These are phyloP conservation scores for Zoanthus sansibaricus DNA, from an alignment of 92 coral and sea anemone species.

Conservation along the genomic window DNA sequence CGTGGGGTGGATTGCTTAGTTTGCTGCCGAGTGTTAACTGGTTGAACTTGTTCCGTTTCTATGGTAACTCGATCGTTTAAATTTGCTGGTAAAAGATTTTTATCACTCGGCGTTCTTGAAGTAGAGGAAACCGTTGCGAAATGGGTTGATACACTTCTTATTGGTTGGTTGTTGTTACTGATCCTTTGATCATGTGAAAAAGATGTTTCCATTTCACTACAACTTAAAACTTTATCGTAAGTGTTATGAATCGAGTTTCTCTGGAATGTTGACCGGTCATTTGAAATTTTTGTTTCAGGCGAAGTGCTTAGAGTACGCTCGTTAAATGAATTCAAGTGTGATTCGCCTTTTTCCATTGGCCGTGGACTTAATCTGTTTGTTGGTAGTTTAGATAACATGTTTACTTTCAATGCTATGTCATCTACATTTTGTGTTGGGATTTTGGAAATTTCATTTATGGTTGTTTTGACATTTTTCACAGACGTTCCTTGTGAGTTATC, in stretches of 20 bases:
- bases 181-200: not conserved
- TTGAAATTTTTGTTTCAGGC: not conserved
- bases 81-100: not conserved
- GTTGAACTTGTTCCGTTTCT: not conserved
- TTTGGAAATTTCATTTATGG: not conserved
- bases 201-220: not conserved
- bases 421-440: not conserved
- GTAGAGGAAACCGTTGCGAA: not conserved
- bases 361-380: not conserved
- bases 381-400: slow-evolving; percentile 4
- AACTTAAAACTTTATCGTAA: not conserved
- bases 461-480: not conserved
- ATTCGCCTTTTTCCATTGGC: too few relatives aligned
- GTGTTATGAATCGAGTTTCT: not conserved
- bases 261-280: not conserved
- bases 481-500: not conserved
- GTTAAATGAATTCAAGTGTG: not conserved
- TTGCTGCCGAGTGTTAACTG: not conserved
- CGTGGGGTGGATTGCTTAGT: not conserved
- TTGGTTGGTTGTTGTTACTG: not conserved
- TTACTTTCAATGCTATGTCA: not conserved
- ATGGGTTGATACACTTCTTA: not conserved
- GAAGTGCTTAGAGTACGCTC: not conserved
- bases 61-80: not conserved
- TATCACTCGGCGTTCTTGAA: not conserved